These are phyloP conservation scores for Nephotettix cincticeps DNA, from an alignment of 1,140 invertebrate species.

Conservation along the genomic window DNA sequence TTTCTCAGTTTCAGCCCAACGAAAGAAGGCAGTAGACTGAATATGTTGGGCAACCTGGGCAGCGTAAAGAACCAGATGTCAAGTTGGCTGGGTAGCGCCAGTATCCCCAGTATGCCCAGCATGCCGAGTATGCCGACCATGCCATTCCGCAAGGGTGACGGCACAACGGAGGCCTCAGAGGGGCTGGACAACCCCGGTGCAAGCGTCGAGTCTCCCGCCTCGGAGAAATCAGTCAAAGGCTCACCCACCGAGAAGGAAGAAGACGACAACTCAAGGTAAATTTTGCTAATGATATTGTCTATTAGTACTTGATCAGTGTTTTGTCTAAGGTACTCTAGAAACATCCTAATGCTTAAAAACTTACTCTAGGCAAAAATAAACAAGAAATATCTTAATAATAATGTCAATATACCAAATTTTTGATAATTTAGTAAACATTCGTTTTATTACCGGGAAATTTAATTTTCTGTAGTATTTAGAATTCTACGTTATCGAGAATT, in stretches of 20 bases:
- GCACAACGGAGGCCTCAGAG: not conserved
- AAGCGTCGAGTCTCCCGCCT: constrained; percentile 43
- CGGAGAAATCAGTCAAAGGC: constrained; percentile 51
- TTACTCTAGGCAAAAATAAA: too few species aligned
- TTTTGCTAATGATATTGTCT: constrained; percentile 29
- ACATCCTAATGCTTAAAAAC: too few species aligned
- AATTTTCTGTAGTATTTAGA: too few species aligned
- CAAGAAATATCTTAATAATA: too few species aligned
- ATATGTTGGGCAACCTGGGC: constrained; percentile 67
- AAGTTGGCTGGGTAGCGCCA: constrained; percentile 65
- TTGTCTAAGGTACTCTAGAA: too few species aligned
- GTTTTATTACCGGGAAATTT: too few species aligned
- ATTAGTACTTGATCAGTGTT: too few species aligned
- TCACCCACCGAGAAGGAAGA: constrained; percentile 64
- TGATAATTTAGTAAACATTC: too few species aligned
- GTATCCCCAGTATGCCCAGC: constrained; percentile 10
- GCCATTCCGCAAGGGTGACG: constrained; percentile 28
- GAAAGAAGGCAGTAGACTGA: constrained; percentile 66
- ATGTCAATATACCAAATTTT: too few species aligned
- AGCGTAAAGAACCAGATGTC: constrained; percentile 74
- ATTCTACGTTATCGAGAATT: too few species aligned
- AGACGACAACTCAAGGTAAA: constrained; percentile 79
- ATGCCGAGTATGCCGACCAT: constrained; percentile 26
- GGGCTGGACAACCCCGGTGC: not conserved
- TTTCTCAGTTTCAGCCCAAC: constrained; percentile 56